Evolutionary conservation across 2,888 invertebrate genomes (phyloP).

Genomic region (Trisateles emortualis): DNA sequence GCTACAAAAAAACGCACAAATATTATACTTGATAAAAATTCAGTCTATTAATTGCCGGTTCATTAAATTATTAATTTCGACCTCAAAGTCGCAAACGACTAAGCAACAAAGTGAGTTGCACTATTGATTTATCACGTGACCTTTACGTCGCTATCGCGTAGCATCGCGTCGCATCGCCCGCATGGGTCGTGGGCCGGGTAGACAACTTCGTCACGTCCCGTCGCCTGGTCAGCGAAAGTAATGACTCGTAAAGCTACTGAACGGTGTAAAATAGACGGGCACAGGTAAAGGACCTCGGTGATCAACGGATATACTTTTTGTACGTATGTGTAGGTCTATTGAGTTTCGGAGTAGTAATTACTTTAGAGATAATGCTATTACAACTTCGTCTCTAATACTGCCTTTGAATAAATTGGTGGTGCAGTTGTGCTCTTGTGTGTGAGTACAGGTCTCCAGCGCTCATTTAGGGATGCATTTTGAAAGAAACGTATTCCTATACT

Average conservation of each 20-base stretch:
- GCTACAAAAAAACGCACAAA: too few relatives aligned
- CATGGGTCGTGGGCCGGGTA: constrained; percentile 15
- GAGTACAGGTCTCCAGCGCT: too few relatives aligned
- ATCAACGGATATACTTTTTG: constrained; percentile 23
- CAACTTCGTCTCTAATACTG: background rate
- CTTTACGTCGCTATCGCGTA: constrained; percentile 12
- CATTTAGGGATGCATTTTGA: too few relatives aligned
- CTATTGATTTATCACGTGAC: constrained; percentile 13
- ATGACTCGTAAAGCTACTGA: constrained; percentile 80
- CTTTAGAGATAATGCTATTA: background rate
- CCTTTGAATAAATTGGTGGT: too few relatives aligned
- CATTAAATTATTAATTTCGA: too few relatives aligned
- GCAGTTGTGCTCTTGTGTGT: too few relatives aligned
- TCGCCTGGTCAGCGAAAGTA: constrained; percentile 79
- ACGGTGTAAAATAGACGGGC: constrained; percentile 68
- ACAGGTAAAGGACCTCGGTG: constrained; percentile 60
- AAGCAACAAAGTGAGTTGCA: constrained; percentile 2
- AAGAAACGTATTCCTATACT: too few relatives aligned
- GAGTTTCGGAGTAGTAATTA: background rate
- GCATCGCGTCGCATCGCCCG: constrained; percentile 23
- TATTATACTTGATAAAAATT: too few relatives aligned
- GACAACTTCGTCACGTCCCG: constrained; percentile 64
- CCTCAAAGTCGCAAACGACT: too few relatives aligned
- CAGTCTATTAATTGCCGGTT: too few relatives aligned
- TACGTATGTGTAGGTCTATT: constrained; percentile 1